Base-by-base conservation (phyloP, 2,888 invertebrate genomes). In the Macrosiphum euphorbiae region DNA sequence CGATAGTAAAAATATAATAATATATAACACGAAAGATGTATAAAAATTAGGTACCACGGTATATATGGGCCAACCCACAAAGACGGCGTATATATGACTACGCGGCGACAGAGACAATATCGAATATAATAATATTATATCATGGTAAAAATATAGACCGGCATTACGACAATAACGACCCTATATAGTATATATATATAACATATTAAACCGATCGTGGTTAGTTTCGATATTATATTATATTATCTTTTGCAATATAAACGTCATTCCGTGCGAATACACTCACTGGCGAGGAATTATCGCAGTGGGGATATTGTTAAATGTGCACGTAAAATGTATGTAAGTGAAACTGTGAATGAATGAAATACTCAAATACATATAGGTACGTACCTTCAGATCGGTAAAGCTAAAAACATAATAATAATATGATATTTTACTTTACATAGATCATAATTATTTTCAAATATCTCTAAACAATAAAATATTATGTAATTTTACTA, bases 401-500 rank as follows among this genome's bases (percentile, higher is more conserved):
- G 78, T 78, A 78, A 78, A 78, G 78, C 78, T 88, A 88, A 55
- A 44, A 55, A 58, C 89, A 44, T 41, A 55, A 55, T 44, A 55
- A 55, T 28, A 44, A 61, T 13, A 89, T 20, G 78, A 35, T 5
- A 35, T 78, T 78, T 78, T 78, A 78, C 78, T 20, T 78, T 78
- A 78, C 20, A 78, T 35, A 41, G 8, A 35, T 78, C 35, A 41
- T 78, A 35, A 41, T 35, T 78, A 41, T 35, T 78, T 78, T 78
- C 35, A 78, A 78, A 35, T 78, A 35, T 41, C 35, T 78, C 8
- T 35, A 20, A 35, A 20, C 20, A 78, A 8, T 35, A 35, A 35
- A 16, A 35, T 78, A 78, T 78, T 20, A 78, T 78, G 16, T 78
- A 35, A 26, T 58, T 26, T 78, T 20, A 78, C 20, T 13, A 20